Evolutionary conservation across 2,113 vertebrate species (phyloP), one percentile per base, ranked within the genome.

Genomic region (Varanus komodoensis): DNA sequence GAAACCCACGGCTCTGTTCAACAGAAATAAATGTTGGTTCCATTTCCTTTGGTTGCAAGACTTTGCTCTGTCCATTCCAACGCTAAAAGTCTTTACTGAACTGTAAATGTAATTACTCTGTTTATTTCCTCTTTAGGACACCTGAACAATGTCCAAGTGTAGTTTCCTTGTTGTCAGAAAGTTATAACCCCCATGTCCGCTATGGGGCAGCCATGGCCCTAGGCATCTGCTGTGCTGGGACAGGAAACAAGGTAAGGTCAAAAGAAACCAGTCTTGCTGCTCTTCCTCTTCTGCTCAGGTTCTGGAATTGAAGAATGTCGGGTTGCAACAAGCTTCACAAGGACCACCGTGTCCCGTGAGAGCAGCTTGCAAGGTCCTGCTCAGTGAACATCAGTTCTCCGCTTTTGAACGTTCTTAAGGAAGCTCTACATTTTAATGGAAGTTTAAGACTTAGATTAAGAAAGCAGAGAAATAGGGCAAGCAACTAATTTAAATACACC

Each of bases 81-180:
- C 44, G 21, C 0, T 50, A 8, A 54, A 54, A 21, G 21, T 34
- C 50, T 57, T 44, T 38, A 27, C 48, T 7, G 9, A 52, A 11
- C 4, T 21, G 9, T 78, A 29, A 77, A n/a, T 68, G 5, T 44
- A n/a, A 27, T n/a, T 0, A 3, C 54, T 61, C 2, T n/a, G 4
- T 78, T 69, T 32, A 4, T n/a, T 84, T 61, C 95, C 48, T 92
- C n/a, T 92, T 64, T 93, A 99, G 99, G 97, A 99, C 99, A 84
- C 99, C 99, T 29, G 99, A 99, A 92, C 99, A 99, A 90, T 99
- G 99, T 93, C 99, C 99, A 0, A 99, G 99, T 0, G 99, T 99
- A 52, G 99, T 99, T 87, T 99, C 99, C 23, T 96, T 99, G 87
- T 94, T 99, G 95, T 99, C 99, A 0, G 99, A 99, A 96, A 99